Evolutionary conservation across 2,113 vertebrate species (phyloP).

Genomic region (human (Homo sapiens)): GRCh38 chr1:19862001-19862500

Average conservation of each 20-base stretch:
- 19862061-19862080: not conserved
- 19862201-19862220: not conserved
- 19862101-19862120: not conserved
- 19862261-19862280: not conserved
- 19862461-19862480: not conserved
- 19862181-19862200: not conserved
- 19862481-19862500: not conserved
- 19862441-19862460: not conserved
- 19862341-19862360: not conserved
- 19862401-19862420: not conserved
- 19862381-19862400: not conserved
- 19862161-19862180: not conserved
- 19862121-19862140: not conserved
- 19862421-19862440: not conserved
- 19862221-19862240: not conserved
- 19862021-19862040: not conserved
- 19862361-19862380: not conserved
- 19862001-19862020: not conserved
- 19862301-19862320: not conserved
- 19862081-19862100: not conserved
- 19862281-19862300: not conserved
- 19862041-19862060: not conserved
- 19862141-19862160: not conserved
- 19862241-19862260: not conserved
- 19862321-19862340: not conserved